A percentile compares a stretch with the other conserved stretches of the same genome.
These are phyloP conservation scores for Actinopyga echinites DNA, from an alignment of 53 echinoderm and acorn worm genomes.

Conservation along the genomic window DNA sequence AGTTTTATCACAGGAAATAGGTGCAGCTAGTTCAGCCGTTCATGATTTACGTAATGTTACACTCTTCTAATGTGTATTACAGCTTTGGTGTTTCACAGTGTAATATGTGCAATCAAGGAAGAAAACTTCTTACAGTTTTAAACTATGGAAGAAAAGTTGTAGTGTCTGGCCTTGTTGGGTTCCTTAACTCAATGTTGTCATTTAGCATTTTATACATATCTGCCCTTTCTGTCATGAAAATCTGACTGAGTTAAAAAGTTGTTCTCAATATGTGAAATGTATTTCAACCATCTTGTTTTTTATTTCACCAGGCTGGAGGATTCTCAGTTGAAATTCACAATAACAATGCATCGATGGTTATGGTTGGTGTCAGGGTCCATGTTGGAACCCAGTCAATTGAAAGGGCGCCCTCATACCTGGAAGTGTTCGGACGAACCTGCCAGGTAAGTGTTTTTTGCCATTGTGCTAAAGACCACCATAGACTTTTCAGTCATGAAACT, in stretches of 20 bases:
- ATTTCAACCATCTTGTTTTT: slow-evolving; percentile 5
- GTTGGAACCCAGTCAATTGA: slow-evolving; percentile 97
- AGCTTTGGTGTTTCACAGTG: no score
- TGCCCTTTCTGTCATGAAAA: no score
- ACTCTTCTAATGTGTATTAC: no score
- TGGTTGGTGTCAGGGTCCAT: slow-evolving; percentile 95
- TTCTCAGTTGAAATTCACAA: slow-evolving; percentile 87
- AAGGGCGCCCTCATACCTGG: slow-evolving; percentile 90
- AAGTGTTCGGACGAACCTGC: slow-evolving; percentile 82
- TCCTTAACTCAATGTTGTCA: no score
- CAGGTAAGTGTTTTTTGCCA: slow-evolving; percentile 56
- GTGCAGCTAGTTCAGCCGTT: no score
- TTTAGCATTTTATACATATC: no score
- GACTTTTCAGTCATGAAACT: neutral
- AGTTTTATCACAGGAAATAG: no score
- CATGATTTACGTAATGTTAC: no score
- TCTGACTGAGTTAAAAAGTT: neutral
- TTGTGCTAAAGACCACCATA: neutral
- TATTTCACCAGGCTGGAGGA: slow-evolving; percentile 73
- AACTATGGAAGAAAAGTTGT: no score
- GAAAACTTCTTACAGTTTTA: no score
- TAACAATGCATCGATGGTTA: slow-evolving; percentile 97
- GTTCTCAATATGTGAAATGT: neutral
- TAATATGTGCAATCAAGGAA: no score
- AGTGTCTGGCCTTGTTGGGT: no score